Base-by-base conservation (phyloP, 2,113 vertebrate genomes). In the Anthoscopus minutus region DNA sequence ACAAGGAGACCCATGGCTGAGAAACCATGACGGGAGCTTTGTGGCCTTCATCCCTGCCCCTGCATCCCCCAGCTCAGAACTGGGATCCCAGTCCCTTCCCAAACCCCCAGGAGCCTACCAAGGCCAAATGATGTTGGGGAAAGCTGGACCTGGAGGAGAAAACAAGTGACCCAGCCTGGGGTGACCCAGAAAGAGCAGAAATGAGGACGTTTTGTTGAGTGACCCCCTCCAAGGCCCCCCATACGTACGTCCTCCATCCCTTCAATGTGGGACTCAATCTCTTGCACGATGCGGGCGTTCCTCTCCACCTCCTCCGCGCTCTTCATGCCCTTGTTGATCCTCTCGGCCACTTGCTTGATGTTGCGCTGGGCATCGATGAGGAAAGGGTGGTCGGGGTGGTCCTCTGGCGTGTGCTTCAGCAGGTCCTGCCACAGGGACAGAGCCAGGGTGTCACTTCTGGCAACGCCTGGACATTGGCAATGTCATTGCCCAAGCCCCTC, bases 211-310 rank as follows among this genome's bases (percentile, higher is more conserved):
- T 91, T 16, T 12, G 17, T 24, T 19, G 54, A 6, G 2, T 0
- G 2, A 28, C 5, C 21, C 71, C 72, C 1, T 3, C 15, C 4
- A 51, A 89, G 64, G 35, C 20, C 13, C 53, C 15, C 31, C 2
- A 2, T 28, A 96, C 99, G 5, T 97, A 99, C 99, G 1, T 99
- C 98, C 96, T 99, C 99, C 93, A 99, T 98, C 90, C 99, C 99
- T 93, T 99, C 99, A 2, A 99, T 99, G 97, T 99, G 99, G 8
- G 99, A 98, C 96, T 99, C 99, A 0, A 99, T 99, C 98, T 99
- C 99, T 97, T 99, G 99, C 96, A 99, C 98, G 22, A 99, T 98
- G 3, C 99, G 97, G 10, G 99, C 98, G 7, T 99, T 99, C 53
- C 98, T 97, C 97, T 99, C 99, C 7, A 98, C 99, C 96, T 99